Evolutionary conservation across 1,140 invertebrate genomes (phyloP).

Genomic region (Aphaenogaster floridana): DNA sequence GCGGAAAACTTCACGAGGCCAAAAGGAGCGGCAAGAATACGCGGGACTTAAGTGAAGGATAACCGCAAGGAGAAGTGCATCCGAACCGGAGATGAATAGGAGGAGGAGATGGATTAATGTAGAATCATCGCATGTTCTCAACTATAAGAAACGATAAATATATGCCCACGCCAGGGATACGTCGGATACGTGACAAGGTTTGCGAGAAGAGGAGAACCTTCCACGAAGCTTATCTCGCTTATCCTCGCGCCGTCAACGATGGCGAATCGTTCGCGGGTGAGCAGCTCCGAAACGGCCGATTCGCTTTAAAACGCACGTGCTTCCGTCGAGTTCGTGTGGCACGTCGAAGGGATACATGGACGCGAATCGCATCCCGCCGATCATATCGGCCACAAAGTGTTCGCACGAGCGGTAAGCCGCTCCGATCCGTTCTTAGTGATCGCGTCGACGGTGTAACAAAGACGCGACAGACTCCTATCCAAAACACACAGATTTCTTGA

Average conservation of each 20-base stretch:
- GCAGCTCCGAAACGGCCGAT: background rate
- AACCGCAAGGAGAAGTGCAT: background rate
- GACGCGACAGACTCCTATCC: background rate
- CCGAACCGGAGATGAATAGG: conserved; percentile 2
- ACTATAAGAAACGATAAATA: conserved; percentile 12
- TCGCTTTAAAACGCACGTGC: conserved; percentile 29
- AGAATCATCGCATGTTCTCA: background rate
- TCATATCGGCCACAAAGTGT: conserved; percentile 12
- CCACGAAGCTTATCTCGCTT: background rate
- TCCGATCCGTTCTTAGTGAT: background rate
- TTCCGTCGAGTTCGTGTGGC: background rate
- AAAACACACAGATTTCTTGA: conserved; percentile 2
- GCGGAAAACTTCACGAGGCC: conserved; percentile 6
- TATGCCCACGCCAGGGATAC: background rate
- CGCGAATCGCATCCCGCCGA: background rate
- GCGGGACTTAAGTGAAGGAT: conserved; percentile 28
- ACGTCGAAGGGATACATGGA: background rate
- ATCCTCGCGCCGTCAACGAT: conserved; percentile 20
- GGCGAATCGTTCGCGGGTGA: conserved; percentile 35
- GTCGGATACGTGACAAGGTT: background rate
- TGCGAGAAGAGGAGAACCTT: background rate
- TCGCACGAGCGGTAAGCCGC: background rate
- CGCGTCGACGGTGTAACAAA: background rate
- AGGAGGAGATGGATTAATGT: conserved; percentile 17
- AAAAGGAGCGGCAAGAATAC: background rate